Evolutionary conservation across 2,797 vertebrate genomes (phyloP).

Genomic region (Cirrhinus molitorella): DNA sequence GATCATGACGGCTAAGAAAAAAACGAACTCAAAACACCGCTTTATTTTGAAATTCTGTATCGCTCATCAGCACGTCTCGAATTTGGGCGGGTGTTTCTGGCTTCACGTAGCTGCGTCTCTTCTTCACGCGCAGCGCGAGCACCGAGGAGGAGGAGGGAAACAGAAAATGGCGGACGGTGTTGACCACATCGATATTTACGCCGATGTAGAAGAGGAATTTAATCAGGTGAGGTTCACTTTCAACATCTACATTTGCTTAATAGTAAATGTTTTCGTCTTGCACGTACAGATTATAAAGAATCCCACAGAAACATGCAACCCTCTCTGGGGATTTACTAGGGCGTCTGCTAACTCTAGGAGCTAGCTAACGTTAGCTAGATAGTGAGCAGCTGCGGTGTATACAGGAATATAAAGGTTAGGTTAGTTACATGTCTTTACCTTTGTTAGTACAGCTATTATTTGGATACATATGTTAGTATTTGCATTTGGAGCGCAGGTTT

Average conservation of each 20-base stretch:
- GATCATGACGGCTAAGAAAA: background rate
- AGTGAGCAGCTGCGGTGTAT: background rate
- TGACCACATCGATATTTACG: slow-evolving; percentile 98
- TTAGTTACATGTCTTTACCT: too few species aligned
- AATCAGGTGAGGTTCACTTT: slow-evolving; percentile 84
- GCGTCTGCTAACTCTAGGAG: slow-evolving; percentile 6
- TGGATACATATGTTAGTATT: too few species aligned
- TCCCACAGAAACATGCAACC: background rate
- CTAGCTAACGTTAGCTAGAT: background rate
- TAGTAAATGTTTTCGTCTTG: background rate
- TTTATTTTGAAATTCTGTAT: background rate
- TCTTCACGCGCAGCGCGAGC: slow-evolving; percentile 10
- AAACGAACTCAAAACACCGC: background rate
- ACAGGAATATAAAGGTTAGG: background rate
- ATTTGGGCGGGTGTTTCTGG: background rate
- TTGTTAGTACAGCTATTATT: too few species aligned
- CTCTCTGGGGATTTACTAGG: background rate
- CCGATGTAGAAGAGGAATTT: slow-evolving; percentile 97
- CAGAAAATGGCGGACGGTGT: slow-evolving; percentile 98
- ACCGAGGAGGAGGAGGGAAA: slow-evolving; percentile 64
- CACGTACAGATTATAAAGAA: background rate
- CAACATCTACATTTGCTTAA: background rate
- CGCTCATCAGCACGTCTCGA: background rate
- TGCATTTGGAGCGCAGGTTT: background rate
- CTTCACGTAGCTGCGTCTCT: slow-evolving; percentile 34